These are phyloP conservation scores for Micromesistius poutassou DNA, from an alignment of 2,797 vertebrate species.

Conservation along the genomic window DNA sequence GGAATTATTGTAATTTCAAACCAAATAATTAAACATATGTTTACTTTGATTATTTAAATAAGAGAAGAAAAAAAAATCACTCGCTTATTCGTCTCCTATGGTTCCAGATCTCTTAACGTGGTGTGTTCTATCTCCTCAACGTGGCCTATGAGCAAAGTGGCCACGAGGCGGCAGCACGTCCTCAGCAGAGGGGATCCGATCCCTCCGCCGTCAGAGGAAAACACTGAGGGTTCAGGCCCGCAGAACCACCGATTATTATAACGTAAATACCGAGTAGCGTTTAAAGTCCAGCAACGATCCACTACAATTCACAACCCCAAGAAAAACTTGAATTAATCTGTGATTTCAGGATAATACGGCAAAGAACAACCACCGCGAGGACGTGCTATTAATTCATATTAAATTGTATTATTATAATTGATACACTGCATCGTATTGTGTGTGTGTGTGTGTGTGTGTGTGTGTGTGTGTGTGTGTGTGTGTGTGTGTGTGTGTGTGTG, in stretches of 20 bases:
- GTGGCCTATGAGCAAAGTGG: neutral
- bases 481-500: too few species aligned
- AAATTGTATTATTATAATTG: too few species aligned
- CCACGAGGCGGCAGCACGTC: slow-evolving; percentile 51
- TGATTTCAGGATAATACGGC: neutral
- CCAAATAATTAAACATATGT: neutral
- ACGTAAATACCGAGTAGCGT: too few species aligned
- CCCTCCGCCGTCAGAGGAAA: too few species aligned
- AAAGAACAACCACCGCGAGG: too few species aligned
- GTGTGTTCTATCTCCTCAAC: neutral
- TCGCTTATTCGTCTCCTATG: neutral
- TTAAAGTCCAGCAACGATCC: neutral
- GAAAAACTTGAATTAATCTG: neutral
- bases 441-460: too few species aligned
- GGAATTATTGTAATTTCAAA: neutral
- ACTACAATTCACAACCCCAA: neutral
- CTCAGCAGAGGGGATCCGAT: slow-evolving; percentile 8
- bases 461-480: too few species aligned
- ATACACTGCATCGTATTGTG: too few species aligned
- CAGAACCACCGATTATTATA: neutral
- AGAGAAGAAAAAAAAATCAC: neutral
- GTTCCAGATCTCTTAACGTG: neutral
- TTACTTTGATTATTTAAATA: neutral
- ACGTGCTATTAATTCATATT: too few species aligned
- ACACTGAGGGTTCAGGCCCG: too few species aligned